phyloP scores from a whole-genome alignment of 2,113 vertebrate genomes.

The Smithornis capensis region DNA sequence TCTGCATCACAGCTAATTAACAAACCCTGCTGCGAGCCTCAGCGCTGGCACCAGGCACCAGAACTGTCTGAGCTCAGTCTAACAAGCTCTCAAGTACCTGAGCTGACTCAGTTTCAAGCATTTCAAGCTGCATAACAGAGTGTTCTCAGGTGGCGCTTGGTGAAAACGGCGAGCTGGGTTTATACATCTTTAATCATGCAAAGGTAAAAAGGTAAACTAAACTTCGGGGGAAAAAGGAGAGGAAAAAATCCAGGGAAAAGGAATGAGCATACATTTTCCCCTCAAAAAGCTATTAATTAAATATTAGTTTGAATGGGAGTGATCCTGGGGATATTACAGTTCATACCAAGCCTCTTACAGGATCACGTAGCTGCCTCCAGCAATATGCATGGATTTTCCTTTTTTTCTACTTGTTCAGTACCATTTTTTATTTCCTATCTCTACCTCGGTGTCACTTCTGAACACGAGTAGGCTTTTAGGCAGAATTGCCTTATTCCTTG shows the following conservation, averaged over 20 bases:
- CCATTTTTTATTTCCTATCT: neutral
- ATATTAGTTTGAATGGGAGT: neutral
- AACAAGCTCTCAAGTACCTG: slow-evolving; percentile 15
- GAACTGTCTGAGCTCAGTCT: neutral
- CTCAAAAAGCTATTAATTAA: slow-evolving; percentile 13
- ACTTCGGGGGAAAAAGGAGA: neutral
- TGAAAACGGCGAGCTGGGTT: neutral
- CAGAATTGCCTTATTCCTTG: slow-evolving; percentile 27
- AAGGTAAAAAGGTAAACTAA: neutral
- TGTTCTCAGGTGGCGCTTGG: neutral
- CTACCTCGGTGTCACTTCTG: neutral
- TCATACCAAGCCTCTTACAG: neutral
- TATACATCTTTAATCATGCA: neutral
- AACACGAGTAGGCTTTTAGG: neutral
- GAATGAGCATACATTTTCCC: neutral
- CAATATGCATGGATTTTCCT: neutral
- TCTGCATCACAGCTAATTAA: neutral
- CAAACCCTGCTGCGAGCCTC: neutral
- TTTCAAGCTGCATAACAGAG: neutral
- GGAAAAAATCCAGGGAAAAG: neutral
- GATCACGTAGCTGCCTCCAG: neutral
- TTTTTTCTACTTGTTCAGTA: neutral
- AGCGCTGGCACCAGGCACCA: neutral
- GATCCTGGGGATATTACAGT: neutral
- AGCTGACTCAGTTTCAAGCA: neutral